Conservation (phyloP, 2,113 vertebrate species). For the Plectropomus leopardus region DNA sequence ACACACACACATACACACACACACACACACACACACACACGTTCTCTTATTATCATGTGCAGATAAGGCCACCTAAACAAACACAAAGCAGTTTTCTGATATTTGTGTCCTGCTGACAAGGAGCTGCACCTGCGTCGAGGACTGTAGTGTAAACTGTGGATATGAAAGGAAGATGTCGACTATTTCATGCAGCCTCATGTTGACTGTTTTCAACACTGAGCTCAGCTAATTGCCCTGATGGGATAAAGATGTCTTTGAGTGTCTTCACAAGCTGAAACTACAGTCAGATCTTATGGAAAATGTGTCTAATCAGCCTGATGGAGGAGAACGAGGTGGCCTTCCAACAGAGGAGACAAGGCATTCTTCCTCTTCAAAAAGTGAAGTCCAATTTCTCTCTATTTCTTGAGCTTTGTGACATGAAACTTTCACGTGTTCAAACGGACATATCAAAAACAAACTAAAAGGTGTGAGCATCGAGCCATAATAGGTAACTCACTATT, state of each 20-base stretch:
- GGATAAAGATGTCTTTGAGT: background rate
- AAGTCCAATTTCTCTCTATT: background rate
- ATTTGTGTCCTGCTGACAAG: background rate
- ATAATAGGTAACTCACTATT: background rate
- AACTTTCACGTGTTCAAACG: background rate
- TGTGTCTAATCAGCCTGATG: background rate
- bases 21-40: conserved; percentile 2
- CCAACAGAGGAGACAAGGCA: background rate
- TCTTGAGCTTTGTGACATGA: background rate
- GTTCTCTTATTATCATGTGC: conserved; percentile 21
- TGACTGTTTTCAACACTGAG: background rate
- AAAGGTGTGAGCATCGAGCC: background rate
- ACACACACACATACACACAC: conserved; percentile 3
- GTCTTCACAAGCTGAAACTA: background rate
- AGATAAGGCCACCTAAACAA: conserved; percentile 20
- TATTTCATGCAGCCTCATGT: background rate
- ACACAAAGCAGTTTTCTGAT: conserved; percentile 2
- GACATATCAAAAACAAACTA: background rate
- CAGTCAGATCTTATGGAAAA: background rate
- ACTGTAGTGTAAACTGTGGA: background rate
- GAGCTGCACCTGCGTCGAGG: conserved; percentile 7
- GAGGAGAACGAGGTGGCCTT: background rate
- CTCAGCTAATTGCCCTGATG: background rate
- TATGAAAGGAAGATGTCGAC: background rate
- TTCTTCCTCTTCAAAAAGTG: background rate